phyloP scores from a whole-genome alignment of 1,140 invertebrate species.

The Brachionus plicatilis region DNA sequence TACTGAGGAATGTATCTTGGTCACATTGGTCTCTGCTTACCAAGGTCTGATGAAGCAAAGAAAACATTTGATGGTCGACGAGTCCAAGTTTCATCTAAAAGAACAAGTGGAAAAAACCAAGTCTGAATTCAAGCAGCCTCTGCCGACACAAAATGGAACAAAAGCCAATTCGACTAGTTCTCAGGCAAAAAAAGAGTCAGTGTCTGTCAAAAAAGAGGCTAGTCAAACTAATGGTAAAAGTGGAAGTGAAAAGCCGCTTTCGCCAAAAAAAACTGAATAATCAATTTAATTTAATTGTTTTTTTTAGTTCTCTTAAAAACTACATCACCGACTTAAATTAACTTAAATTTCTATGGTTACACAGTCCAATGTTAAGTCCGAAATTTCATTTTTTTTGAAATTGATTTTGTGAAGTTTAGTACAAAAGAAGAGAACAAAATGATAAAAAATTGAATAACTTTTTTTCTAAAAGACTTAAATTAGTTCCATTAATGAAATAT shows the following conservation, averaged over 20 bases:
- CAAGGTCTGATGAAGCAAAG: not conserved
- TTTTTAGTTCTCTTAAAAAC: too few species aligned
- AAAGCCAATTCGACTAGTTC: not conserved
- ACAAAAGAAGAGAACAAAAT: too few species aligned
- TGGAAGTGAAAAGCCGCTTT: not conserved
- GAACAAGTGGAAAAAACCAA: slow-evolving; percentile 3
- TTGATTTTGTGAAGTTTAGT: too few species aligned
- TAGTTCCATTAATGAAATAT: too few species aligned
- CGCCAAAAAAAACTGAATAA: not conserved
- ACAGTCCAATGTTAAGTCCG: too few species aligned
- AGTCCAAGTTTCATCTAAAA: slow-evolving; percentile 38
- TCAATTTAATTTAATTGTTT: not conserved
- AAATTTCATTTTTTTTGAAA: too few species aligned
- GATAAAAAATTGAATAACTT: too few species aligned
- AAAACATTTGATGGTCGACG: slow-evolving; percentile 35
- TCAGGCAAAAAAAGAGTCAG: not conserved
- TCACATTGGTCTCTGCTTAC: slow-evolving; percentile 23
- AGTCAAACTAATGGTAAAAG: slow-evolving; percentile 11
- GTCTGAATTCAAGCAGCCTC: not conserved
- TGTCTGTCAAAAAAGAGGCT: not conserved
- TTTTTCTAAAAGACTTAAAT: too few species aligned
- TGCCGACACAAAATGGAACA: not conserved
- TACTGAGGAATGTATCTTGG: too few species aligned
- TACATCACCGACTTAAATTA: too few species aligned
- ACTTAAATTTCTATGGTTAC: too few species aligned